Conservation (phyloP, 1,140 invertebrate species). For the Rhyzopertha dominica region DNA sequence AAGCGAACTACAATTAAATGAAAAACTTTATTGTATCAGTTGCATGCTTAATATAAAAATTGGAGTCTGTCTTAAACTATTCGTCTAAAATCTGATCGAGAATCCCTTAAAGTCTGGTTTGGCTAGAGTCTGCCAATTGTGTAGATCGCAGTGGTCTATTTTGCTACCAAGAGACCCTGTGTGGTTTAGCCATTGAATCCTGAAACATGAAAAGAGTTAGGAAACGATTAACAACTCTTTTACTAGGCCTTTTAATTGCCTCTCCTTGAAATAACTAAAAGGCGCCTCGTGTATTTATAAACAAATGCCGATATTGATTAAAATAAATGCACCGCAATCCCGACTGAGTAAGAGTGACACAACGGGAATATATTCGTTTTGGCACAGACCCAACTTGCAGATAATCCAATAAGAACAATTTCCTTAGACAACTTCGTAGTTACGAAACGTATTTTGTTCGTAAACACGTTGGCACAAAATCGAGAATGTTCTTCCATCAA, state of each 20-base stretch:
- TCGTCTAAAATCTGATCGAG: conserved; percentile 80
- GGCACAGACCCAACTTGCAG: neutral
- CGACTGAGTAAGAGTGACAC: neutral
- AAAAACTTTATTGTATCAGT: no score
- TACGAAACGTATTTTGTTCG: no score
- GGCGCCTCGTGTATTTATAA: neutral
- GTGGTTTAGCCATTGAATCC: conserved; percentile 76
- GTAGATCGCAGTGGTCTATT: conserved; percentile 76
- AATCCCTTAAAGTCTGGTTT: conserved; percentile 74
- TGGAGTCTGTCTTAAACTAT: no score
- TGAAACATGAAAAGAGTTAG: conserved; percentile 52
- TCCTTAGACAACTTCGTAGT: no score
- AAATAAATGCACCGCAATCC: neutral
- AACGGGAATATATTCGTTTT: neutral
- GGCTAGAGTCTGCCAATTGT: conserved; percentile 74
- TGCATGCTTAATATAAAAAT: no score
- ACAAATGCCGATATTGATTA: neutral
- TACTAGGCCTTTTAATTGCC: neutral
- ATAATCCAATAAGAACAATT: no score
- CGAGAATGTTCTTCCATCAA: no score
- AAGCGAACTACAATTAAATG: no score
- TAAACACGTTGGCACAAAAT: no score
- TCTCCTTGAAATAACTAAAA: neutral
- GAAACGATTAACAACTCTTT: neutral
- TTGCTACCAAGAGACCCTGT: conserved; percentile 79